These are phyloP conservation scores for Ibycter americanus DNA, from an alignment of 2,797 vertebrate genomes.

Conservation along the genomic window DNA sequence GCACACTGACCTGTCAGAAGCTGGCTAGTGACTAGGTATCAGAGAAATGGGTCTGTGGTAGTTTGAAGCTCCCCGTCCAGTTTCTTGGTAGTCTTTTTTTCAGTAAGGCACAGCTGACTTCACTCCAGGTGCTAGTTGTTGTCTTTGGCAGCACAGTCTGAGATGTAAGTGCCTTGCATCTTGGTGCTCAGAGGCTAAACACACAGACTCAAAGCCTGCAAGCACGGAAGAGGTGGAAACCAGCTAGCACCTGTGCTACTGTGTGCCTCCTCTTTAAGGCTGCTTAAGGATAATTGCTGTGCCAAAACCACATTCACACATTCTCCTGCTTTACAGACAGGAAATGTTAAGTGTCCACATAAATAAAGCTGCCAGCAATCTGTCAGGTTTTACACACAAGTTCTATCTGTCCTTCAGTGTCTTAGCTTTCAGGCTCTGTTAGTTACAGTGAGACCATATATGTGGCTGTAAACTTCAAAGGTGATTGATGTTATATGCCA, in stretches of 20 bases:
- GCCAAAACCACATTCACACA: background rate
- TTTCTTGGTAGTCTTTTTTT: background rate
- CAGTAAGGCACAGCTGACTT: background rate
- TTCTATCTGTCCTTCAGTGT: background rate
- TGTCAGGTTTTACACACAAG: background rate
- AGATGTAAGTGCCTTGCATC: background rate
- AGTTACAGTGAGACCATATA: background rate
- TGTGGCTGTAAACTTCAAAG: background rate
- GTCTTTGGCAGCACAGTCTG: background rate
- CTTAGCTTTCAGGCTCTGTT: background rate
- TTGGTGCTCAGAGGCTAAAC: background rate
- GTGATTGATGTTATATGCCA: background rate
- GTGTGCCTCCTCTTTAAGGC: background rate
- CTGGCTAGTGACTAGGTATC: background rate
- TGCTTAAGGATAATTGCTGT: background rate
- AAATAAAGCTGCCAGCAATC: background rate
- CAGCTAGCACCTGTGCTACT: background rate
- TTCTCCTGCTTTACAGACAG: background rate
- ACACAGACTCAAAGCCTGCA: background rate
- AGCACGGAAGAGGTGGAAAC: background rate
- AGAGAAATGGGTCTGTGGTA: background rate
- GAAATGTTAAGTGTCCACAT: background rate
- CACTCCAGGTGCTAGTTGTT: background rate
- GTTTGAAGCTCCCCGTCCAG: background rate
- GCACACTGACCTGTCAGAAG: background rate